Base-by-base conservation (phyloP, 2,797 vertebrate genomes). In the Trachops cirrhosus region DNA sequence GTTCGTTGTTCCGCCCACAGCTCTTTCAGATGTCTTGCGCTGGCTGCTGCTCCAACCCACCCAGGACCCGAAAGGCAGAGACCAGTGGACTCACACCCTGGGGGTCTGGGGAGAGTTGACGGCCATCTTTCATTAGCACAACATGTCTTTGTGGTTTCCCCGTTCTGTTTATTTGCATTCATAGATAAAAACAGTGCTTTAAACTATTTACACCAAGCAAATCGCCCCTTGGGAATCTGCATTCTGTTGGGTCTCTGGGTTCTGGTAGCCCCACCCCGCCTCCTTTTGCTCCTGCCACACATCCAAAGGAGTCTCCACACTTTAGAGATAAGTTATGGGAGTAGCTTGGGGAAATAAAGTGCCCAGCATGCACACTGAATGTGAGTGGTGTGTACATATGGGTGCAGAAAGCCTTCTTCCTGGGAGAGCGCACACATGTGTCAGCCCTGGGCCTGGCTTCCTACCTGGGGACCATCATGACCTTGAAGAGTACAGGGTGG, bases 351-450 rank as follows among this genome's bases (percentile, higher is more conserved):
- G 52, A 68, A 54, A n/a, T 29, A 52, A 54, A 67, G 41, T 70
- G 41, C 26, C 41, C 29, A 59, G 50, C 44, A 29, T 3, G 19
- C 46, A 57, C n/a, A 29, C 29, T 6, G 32, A 68, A 5, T 26
- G 16, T 67, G 62, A 16, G 32, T 24, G 41, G 4, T 74, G 8
- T 12, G 12, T n/a, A 19, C 5, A 11, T 2, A 15, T 1, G 3
- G n/a, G 18, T 22, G 0, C 14, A n/a, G 80, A 59, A 26, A 16
- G 15, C 32, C 48, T 50, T 24, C 46, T 64, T 57, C 4, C 39
- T 0, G 5, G 14, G 10, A 16, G 32, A 14, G 34, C 10, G 3
- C 2, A 0, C 12, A 5, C 2, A 0, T 1, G 4, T 19, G 44
- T 41, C 0, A 3, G 34, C 32, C 48, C 46, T 39, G 19, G 41